These are phyloP conservation scores for Leptinotarsa peninsularis DNA, from an alignment of 2,888 invertebrate species.

Conservation along the genomic window DNA sequence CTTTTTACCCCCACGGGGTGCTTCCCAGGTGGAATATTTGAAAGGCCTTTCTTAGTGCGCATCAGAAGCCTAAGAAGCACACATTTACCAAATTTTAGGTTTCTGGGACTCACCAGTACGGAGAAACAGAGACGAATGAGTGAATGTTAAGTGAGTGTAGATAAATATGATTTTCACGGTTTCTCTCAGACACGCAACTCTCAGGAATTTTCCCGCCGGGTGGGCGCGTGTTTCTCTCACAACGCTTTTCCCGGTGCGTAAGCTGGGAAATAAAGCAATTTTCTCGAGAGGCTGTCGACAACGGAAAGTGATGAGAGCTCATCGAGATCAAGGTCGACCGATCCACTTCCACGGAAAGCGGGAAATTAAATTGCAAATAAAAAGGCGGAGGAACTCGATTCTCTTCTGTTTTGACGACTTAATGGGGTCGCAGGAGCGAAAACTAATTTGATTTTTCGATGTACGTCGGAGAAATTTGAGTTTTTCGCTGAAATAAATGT, in stretches of 20 bases:
- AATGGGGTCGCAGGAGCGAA: background rate
- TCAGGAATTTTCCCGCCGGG: background rate
- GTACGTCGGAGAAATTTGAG: background rate
- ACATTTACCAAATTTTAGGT: no score
- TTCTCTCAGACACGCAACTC: background rate
- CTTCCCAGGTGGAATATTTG: no score
- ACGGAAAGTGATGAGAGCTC: background rate
- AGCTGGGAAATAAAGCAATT: constrained; percentile 9
- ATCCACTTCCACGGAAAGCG: background rate
- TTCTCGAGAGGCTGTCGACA: constrained; percentile 2
- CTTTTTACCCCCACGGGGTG: no score
- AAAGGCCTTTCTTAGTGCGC: no score
- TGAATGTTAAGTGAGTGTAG: no score
- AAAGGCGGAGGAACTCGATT: background rate
- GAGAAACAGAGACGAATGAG: no score
- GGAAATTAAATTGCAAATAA: background rate
- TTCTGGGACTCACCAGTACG: no score
- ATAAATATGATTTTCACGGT: background rate
- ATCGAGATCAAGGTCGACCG: constrained; percentile 11
- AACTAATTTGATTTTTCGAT: background rate
- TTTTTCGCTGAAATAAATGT: background rate
- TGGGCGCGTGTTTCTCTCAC: background rate
- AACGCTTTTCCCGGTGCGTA: background rate
- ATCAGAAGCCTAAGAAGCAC: no score
- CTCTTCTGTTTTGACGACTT: constrained; percentile 3